Evolutionary conservation across 2,113 vertebrate species (phyloP).

Genomic region (Sorex araneus): DNA sequence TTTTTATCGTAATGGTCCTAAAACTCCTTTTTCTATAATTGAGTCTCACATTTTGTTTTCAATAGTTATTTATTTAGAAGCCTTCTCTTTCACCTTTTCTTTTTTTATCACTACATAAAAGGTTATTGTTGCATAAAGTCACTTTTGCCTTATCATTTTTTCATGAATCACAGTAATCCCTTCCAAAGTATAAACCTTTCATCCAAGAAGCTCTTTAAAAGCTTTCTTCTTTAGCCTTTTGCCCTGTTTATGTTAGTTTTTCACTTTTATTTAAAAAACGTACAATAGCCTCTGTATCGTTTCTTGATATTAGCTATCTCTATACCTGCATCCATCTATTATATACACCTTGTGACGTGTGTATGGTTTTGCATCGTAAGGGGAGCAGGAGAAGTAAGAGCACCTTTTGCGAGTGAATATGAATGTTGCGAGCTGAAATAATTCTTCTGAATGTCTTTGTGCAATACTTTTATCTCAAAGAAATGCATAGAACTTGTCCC

Average conservation of each 20-base stretch:
- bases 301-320: not conserved
- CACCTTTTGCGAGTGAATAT: constrained; percentile 37
- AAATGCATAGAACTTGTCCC: constrained; percentile 3
- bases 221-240: constrained; percentile 37
- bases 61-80: not conserved
- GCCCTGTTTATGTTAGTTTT: not conserved
- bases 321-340: not conserved
- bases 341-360: not conserved
- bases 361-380: not conserved
- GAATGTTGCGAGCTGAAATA: constrained; percentile 12
- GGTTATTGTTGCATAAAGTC: not conserved
- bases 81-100: constrained; percentile 21
- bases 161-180: not conserved
- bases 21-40: constrained; percentile 30
- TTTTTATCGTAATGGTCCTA: not conserved
- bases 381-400: not conserved
- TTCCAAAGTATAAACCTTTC: constrained; percentile 33
- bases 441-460: constrained; percentile 45
- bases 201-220: constrained; percentile 38
- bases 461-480: constrained; percentile 22
- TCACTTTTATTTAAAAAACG: constrained; percentile 8
- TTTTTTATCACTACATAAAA: not conserved
- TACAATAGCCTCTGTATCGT: not conserved
- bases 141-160: constrained; percentile 25
- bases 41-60: not conserved